phyloP scores from a whole-genome alignment of 2,113 vertebrate genomes.

The Mesembrinibis cayennensis region DNA sequence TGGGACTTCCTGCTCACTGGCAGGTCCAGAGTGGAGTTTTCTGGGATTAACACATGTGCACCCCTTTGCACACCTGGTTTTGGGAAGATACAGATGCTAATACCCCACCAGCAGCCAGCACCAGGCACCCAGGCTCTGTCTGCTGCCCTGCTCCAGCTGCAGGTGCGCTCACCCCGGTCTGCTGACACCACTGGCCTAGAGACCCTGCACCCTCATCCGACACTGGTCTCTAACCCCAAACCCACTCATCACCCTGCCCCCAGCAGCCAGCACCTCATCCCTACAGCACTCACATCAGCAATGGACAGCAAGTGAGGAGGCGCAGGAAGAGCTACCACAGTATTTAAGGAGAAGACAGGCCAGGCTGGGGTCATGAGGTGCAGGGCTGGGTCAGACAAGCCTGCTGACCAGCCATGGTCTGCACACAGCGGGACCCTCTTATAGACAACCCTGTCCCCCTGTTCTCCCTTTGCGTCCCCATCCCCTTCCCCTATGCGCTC shows the following conservation, averaged over 20 bases:
- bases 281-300: background rate
- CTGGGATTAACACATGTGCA: background rate
- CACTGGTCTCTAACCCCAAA: background rate
- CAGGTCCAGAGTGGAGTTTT: background rate
- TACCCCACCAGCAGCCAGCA: background rate
- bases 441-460: background rate
- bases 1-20: too few species aligned
- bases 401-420: background rate
- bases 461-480: fast-evolving
- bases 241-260: fast-evolving
- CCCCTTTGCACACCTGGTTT: fast-evolving
- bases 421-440: fast-evolving
- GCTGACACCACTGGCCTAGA: fast-evolving
- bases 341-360: background rate
- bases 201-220: fast-evolving
- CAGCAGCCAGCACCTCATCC: background rate
- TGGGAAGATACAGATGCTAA: background rate
- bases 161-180: fast-evolving
- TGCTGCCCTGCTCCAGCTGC: background rate
- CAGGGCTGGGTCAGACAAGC: too few species aligned
- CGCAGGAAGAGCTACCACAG: background rate
- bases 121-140: background rate
- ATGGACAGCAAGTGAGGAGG: background rate
- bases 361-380: fast-evolving
- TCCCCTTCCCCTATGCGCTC: fast-evolving